Conservation (phyloP, 37 sponge, comb jelly and placozoan genomes). For the Axinella damicornis region DNA sequence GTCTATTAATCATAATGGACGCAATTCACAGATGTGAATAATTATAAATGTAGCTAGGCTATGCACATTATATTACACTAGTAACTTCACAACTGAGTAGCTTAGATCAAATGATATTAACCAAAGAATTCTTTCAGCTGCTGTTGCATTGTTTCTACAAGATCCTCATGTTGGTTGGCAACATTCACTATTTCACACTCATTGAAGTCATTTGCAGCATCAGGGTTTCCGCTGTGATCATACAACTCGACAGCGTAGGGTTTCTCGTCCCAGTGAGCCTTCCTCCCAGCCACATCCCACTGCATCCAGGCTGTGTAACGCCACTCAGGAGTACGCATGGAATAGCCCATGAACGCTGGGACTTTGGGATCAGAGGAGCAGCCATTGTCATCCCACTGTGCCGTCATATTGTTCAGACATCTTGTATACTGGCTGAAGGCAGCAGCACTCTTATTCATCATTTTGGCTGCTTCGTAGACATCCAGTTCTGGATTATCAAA, state of each 20-base stretch:
- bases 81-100: no score
- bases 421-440: conserved; percentile 10
- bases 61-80: no score
- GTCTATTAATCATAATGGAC: no score
- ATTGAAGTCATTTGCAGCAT: conserved; percentile 10
- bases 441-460: background rate
- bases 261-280: conserved; percentile 1
- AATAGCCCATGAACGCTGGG: conserved; percentile 14
- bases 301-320: conserved; percentile 22
- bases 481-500: conserved; percentile 12
- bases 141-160: background rate
- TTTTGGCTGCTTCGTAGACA: background rate
- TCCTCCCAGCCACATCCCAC: background rate
- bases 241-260: conserved; percentile 24
- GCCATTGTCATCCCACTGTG: background rate
- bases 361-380: background rate
- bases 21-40: no score
- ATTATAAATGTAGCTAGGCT: no score
- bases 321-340: conserved; percentile 23
- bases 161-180: background rate
- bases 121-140: conserved; percentile 12
- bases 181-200: background rate
- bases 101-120: no score
- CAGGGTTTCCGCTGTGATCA: conserved; percentile 5
- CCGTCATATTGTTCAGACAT: background rate